Evolutionary conservation across 2,113 vertebrate genomes (phyloP).

Genomic region (Notothenia rossii): DNA sequence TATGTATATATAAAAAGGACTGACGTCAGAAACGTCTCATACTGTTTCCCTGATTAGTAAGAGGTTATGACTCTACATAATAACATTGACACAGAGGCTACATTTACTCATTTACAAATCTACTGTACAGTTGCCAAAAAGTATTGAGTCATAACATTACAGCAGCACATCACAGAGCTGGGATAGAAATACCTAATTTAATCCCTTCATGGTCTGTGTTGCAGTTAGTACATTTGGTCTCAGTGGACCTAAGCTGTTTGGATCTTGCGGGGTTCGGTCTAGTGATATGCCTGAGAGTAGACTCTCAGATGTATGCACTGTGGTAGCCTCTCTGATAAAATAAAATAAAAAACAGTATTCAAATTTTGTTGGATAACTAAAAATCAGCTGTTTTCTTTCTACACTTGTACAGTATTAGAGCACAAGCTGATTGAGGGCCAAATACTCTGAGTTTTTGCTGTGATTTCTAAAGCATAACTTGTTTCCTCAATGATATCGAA

Average conservation of each 20-base stretch:
- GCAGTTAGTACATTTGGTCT: slow-evolving; percentile 53
- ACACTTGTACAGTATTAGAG: neutral
- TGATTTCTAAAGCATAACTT: slow-evolving; percentile 1
- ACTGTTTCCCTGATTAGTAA: slow-evolving; percentile 37
- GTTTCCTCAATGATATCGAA: neutral
- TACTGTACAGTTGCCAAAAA: slow-evolving; percentile 23
- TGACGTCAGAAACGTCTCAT: slow-evolving; percentile 10
- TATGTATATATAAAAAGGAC: neutral
- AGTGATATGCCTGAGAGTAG: slow-evolving; percentile 34
- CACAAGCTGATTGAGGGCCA: neutral
- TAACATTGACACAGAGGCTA: slow-evolving; percentile 14
- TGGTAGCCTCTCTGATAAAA: neutral
- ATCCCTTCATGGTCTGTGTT: slow-evolving; percentile 54
- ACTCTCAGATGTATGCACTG: slow-evolving; percentile 4
- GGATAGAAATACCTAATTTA: slow-evolving; percentile 38
- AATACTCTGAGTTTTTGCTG: slow-evolving; percentile 1
- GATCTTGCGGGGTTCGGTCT: slow-evolving; percentile 35
- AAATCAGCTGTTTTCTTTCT: slow-evolving; percentile 9
- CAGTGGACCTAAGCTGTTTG: slow-evolving; percentile 39
- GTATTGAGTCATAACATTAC: slow-evolving; percentile 19
- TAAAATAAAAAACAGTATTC: neutral
- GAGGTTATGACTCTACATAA: slow-evolving; percentile 30
- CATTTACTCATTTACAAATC: slow-evolving; percentile 49
- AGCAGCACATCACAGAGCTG: slow-evolving; percentile 29
- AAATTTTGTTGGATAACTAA: neutral